Percentiles rank a stretch among this genome's conserved stretches.
phyloP scores from a whole-genome alignment of 2,113 vertebrate genomes.

The Neotragus moschatus region DNA sequence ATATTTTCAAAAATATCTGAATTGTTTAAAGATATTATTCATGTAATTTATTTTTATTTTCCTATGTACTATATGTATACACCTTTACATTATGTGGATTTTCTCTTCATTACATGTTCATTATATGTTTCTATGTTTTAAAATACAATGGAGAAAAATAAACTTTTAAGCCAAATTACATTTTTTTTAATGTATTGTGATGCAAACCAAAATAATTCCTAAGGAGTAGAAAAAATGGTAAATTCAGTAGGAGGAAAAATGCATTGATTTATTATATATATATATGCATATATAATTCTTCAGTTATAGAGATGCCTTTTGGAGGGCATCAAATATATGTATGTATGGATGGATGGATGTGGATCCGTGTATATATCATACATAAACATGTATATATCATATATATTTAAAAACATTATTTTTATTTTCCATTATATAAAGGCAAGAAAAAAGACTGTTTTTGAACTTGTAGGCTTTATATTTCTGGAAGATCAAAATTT shows the following conservation, averaged over 20 bases:
- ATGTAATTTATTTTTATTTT: background rate
- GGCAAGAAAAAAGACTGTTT: background rate
- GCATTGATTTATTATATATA: background rate
- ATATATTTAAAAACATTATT: background rate
- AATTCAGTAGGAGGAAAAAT: background rate
- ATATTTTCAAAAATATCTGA: background rate
- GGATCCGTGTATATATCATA: background rate
- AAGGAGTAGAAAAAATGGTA: background rate
- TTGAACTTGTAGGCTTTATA: background rate
- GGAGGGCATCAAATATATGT: background rate
- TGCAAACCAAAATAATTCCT: background rate
- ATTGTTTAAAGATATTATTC: rapidly evolving
- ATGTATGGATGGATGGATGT: background rate
- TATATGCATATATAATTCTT: background rate
- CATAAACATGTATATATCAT: background rate
- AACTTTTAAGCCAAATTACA: background rate
- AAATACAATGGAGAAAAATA: background rate
- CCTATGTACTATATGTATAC: background rate
- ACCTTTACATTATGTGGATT: background rate
- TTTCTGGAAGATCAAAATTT: background rate
- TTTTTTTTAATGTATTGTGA: background rate
- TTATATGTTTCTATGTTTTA: background rate
- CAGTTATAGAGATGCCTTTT: background rate
- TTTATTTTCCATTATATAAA: background rate
- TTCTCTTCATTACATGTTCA: background rate